Evolutionary conservation across 35 echinoderm and acorn worm genomes (phyloP), one percentile per base, ranked within the genome.

Genomic region (Stichopus chloronotus): DNA sequence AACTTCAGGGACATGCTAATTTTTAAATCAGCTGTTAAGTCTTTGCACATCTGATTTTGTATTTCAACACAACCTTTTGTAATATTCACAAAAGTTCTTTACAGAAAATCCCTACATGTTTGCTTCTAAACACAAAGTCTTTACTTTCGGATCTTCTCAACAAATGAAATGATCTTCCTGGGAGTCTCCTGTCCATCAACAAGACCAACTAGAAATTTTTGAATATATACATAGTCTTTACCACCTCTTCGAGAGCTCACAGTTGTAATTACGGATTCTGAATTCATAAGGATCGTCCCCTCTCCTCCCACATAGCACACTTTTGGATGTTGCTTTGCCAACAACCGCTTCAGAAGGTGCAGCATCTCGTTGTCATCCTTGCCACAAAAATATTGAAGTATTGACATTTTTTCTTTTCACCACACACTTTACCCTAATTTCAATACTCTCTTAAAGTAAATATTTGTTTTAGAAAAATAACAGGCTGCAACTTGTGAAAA

Each of bases 81-180:
- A n/a, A n/a, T n/a, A n/a, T n/a, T n/a, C n/a, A n/a, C n/a, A n/a
- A n/a, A n/a, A n/a, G n/a, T n/a, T n/a, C n/a, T n/a, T n/a, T n/a
- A n/a, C n/a, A n/a, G n/a, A n/a, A n/a, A 78, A 10, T 24, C 19
- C 4, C 14, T 30, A 78, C 8, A 24, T 17, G 6, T 78, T 78
- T 78, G 8, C 76, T 4, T 78, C 6, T 21, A 78, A 78, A 23
- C 76, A 78, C 30, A 78, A 5, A 22, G 1, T 5, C 5, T 25
- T 78, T 23, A 78, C 20, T 78, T 78, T 78, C 76, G 76, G 76
- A 78, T 12, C 20, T 78, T 78, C 76, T 78, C 76, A 5, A 78
- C 76, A 11, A 78, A 78, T 78, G n/a, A 78, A 78, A 78, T 78
- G 5, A 78, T 11, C 16, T 78, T 78, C 76, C 76, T 78, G 9